Evolutionary conservation across 2,113 vertebrate species (phyloP).

Genomic region (Paracyprichromis sp.): DNA sequence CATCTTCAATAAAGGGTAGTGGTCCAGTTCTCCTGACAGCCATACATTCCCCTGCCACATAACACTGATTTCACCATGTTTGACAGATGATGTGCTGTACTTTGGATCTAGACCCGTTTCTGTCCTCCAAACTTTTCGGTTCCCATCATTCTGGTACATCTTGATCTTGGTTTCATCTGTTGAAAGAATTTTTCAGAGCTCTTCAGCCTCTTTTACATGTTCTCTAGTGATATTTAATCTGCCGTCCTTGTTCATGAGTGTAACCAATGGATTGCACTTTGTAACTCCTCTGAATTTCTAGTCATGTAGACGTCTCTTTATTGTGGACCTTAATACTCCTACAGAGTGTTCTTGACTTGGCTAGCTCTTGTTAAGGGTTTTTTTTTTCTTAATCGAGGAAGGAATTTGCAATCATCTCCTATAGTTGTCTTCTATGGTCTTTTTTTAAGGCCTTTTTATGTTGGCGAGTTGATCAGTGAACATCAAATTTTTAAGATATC

Average conservation of each 20-base stretch:
- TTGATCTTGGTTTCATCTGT: neutral
- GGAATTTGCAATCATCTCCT: neutral
- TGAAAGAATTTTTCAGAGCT: neutral
- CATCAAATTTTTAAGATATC: neutral
- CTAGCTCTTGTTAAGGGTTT: neutral
- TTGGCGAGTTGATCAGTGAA: neutral
- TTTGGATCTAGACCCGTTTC: neutral
- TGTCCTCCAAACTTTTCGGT: rapidly evolving
- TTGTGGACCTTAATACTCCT: neutral
- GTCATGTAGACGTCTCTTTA: neutral
- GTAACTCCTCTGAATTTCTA: neutral
- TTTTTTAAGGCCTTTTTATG: neutral
- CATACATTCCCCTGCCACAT: neutral
- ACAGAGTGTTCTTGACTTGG: neutral
- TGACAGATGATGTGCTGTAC: neutral
- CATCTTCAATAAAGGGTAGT: neutral
- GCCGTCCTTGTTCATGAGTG: neutral
- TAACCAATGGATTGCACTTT: neutral
- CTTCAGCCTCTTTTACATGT: neutral
- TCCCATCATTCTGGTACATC: neutral
- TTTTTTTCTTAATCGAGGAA: neutral
- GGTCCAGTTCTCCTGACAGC: neutral
- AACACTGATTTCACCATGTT: neutral
- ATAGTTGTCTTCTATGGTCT: neutral
- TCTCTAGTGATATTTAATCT: neutral